Base-by-base conservation (phyloP, 2,888 invertebrate genomes). In the Drosophila testacea region DNA sequence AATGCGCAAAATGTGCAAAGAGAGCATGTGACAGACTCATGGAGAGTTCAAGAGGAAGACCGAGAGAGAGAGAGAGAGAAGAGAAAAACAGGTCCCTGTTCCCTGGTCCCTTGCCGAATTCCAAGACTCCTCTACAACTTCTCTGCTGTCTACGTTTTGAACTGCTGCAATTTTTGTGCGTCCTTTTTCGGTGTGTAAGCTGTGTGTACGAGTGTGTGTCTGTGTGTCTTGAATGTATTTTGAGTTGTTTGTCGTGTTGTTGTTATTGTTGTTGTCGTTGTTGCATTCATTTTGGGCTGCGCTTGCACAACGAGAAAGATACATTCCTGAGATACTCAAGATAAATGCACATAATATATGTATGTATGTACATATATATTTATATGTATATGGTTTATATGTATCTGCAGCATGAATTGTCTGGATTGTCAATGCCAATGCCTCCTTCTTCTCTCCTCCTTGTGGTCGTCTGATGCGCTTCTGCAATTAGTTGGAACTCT, bases 291-390 rank as follows among this genome's bases (percentile, higher is more conserved):
- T 77, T 75, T 74, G 60, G 67, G 63, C 77, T 72, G 71, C 76
- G 70, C 76, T 76, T 73, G 82, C 85, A 82, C 74, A 81, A 71
- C 75, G 70, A 48, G 62, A 32, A 62, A 85, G 78, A 88, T 85
- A 84, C 86, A 84, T 84, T 84, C 85, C 83, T 66, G 47, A 88
- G 86, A 84, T 84, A 88, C 78, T 85, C 83, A 67, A 84, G 82
- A 79, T 84, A 83, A 84, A 75, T 84, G 68, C 67, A 64, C 42
- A 68, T 48, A 42, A 66, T 48, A 60, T 34, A 65, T 28, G 42
- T 39, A 41, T 32, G 52, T 30, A 38, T 48, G 39, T 55, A n/a
- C 47, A 16, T 42, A 50, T 22, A 42, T 42, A 32, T 30, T 51
- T 30, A 28, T 27, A 36, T 39, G 38, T 60, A 22, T 48, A 28